Evolutionary conservation across 2,113 vertebrate genomes (phyloP).

Genomic region (Dermatemys mawii): DNA sequence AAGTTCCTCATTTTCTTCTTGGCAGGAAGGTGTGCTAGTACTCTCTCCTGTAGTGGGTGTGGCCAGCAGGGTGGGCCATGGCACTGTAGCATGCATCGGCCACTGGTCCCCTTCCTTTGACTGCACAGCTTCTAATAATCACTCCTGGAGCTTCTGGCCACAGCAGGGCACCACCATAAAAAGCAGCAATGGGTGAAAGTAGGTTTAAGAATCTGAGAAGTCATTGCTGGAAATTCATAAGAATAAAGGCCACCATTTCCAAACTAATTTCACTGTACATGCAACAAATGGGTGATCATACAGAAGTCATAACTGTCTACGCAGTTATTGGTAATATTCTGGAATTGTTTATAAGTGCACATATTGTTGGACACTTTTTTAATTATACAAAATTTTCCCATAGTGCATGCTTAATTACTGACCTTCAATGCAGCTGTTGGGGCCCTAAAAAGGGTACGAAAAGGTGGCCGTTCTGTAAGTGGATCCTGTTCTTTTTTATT

Average conservation of each 20-base stretch:
- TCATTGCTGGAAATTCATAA: neutral
- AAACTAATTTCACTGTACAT: accelerated
- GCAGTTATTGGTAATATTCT: neutral
- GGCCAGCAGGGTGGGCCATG: neutral
- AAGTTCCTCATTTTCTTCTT: too few relatives aligned
- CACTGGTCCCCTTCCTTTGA: neutral
- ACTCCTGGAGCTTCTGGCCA: accelerated
- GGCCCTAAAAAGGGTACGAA: neutral
- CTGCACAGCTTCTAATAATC: neutral
- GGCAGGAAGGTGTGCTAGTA: neutral
- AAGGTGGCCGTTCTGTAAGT: neutral
- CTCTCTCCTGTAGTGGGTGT: neutral
- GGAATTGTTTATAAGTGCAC: neutral
- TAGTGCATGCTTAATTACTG: accelerated
- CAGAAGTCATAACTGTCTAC: accelerated
- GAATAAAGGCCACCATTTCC: neutral
- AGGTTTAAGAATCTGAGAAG: accelerated
- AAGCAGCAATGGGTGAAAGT: accelerated
- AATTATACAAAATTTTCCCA: neutral
- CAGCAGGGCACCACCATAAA: accelerated
- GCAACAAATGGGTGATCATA: accelerated
- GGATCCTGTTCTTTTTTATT: neutral
- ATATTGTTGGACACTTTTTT: neutral
- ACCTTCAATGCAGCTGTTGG: neutral
- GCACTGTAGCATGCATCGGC: neutral